Evolutionary conservation across 2,797 vertebrate species (phyloP), one percentile per base, ranked within the genome.

Genomic region (Microhierax caerulescens): DNA sequence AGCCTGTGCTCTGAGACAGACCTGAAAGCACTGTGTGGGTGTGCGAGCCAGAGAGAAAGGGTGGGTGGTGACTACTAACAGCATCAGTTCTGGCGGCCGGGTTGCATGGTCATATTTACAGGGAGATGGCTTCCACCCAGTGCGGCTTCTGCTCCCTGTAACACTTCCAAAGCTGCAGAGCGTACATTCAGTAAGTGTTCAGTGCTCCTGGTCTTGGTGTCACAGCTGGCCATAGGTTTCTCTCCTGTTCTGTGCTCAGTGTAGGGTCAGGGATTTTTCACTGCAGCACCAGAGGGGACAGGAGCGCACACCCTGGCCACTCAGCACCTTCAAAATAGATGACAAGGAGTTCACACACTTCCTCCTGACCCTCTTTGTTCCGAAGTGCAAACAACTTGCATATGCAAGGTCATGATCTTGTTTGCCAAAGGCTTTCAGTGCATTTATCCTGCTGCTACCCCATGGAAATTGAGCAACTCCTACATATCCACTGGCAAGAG

Each of bases 101-200:
- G 19, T 21, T 3, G 2, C 2, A 0, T 2, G 19, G 22, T 24
- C 3, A 0, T 25, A 10, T 30, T 30, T 73, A 7, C 13, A n/a
- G 23, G 32, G 5, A 73, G 23, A 69, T 11, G 48, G n/a, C 56
- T 60, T 45, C 63, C n/a, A 85, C 8, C 15, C 11, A 6, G 3
- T 2, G 7, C 27, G 73, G 45, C 22, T 69, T 77, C 77, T 76
- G 51, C 36, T 74, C 19, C 27, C 37, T 9, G 4, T 7, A 48
- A 61, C 13, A n/a, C 32, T 72, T 86, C 24, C 70, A 68, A 43
- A 85, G 22, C 48, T 37, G 43, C 12, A 64, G 24, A 81, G 36
- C 4, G 1, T 10, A 25, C 20, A 30, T 36, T 63, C 65, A 61
- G 1, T 9, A 16, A n/a, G 8, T 1, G 11, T 27, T 47, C 51